Evolutionary conservation across 2,113 vertebrate genomes (phyloP), one percentile per base, ranked within the genome.

Genomic region (Cyanistes caeruleus): DNA sequence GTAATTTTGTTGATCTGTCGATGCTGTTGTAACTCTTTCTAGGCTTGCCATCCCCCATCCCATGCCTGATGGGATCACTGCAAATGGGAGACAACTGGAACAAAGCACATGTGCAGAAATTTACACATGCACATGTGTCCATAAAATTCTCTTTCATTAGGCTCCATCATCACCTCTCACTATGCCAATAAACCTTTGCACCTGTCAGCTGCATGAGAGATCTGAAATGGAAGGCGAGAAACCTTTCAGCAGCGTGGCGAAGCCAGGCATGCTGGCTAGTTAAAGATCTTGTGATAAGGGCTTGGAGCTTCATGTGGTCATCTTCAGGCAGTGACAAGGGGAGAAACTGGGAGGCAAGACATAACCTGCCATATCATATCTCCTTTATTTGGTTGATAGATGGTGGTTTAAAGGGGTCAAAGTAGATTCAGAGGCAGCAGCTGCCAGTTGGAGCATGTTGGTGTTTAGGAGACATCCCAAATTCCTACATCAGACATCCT

Each of bases 61-160:
- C 1, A 5, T 82, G 80, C 78, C 52, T 73, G 76, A 22, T 33
- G 86, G 74, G 11, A 1, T 55, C 76, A 22, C 41, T 73, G 20
- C 9, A 74, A n/a, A 67, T 59, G 33, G 52, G 39, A 74, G 37
- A 24, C 39, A 51, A 39, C 23, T 24, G 39, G 2, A 14, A 46
- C n/a, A 51, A 67, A 33, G 35, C 74, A 44, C 48, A 2, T 2
- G 35, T 24, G 19, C 63, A 78, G 46, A 11, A 2, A 5, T 24
- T 39, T 31, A 33, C n/a, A 31, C 13, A 16, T 0, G 0, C 39
- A 16, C 4, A 2, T 0, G 1, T 48, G 27, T 19, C n/a, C 64
- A 18, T 62, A n/a, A 51, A 70, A 67, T 64, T 81, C 69, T 72
- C 89, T 89, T 84, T 91, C 59, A 69, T 70, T 81, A 37, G 85